Conservation (phyloP, 2,797 vertebrate genomes). For the Chelon auratus region DNA sequence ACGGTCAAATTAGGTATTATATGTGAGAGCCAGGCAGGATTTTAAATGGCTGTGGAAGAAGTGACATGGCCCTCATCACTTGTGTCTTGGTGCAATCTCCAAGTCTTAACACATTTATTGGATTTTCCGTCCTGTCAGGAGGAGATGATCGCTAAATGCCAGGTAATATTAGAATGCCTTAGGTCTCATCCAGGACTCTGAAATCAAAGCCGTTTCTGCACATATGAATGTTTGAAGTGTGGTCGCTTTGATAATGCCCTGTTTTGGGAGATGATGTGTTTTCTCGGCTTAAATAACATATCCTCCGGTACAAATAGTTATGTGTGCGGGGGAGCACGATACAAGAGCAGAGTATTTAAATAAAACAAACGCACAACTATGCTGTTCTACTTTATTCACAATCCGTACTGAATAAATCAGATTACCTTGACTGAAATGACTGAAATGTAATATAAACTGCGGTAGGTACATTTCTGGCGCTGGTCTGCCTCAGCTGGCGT, state of each 20-base stretch:
- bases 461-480: constrained; percentile 38
- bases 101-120: constrained; percentile 1
- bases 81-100: neutral
- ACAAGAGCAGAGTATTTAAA: constrained; percentile 38
- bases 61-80: neutral
- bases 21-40: neutral
- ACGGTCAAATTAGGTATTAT: neutral
- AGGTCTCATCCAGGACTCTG: constrained; percentile 18
- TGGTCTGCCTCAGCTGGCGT: constrained; percentile 29
- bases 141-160: constrained; percentile 15
- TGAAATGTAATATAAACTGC: constrained; percentile 44
- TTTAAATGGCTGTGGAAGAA: neutral
- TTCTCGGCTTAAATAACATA: constrained; percentile 13
- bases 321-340: constrained; percentile 22
- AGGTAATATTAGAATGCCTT: constrained; percentile 20
- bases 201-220: constrained; percentile 31
- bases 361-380: constrained; percentile 40
- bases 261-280: constrained; percentile 22
- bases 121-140: constrained; percentile 1
- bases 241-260: constrained; percentile 22
- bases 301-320: constrained; percentile 28
- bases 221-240: constrained; percentile 40
- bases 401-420: constrained; percentile 52
- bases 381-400: constrained; percentile 32
- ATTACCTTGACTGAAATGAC: constrained; percentile 53